Percentiles rank a stretch among this genome's conserved stretches.
These are phyloP conservation scores for Megamerina dolium DNA, from an alignment of 2,888 invertebrate genomes.

Conservation along the genomic window DNA sequence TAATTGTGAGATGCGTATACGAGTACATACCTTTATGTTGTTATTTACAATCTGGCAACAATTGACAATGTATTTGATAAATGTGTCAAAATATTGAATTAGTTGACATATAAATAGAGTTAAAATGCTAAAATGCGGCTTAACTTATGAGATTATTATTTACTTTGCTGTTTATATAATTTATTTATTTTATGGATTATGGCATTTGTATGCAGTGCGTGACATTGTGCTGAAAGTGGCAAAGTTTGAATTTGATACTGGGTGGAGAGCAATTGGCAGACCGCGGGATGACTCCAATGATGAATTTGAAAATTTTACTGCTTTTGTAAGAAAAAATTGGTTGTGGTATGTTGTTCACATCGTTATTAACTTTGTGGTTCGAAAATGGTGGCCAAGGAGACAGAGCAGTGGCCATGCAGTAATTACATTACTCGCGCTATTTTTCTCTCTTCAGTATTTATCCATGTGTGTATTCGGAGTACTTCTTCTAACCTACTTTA, in stretches of 20 bases:
- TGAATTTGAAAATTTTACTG: conserved; percentile 42
- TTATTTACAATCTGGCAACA: too few species aligned
- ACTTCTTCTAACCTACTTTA: conserved; percentile 35
- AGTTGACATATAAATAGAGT: too few species aligned
- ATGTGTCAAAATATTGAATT: too few species aligned
- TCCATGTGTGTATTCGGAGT: conserved; percentile 24
- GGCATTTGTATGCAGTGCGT: conserved; percentile 31
- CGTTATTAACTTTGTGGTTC: conserved; percentile 23
- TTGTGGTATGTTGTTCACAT: conserved; percentile 42
- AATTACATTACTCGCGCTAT: conserved; percentile 32
- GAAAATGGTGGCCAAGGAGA: conserved; percentile 22
- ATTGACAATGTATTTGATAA: too few species aligned
- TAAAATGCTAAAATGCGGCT: too few species aligned
- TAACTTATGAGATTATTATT: conserved; percentile 35
- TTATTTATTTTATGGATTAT: conserved; percentile 39
- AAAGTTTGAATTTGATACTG: conserved; percentile 30
- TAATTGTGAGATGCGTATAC: too few species aligned
- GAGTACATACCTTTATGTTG: too few species aligned
- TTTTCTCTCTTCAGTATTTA: conserved; percentile 24
- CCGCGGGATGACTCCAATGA: conserved; percentile 42
- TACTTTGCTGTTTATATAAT: conserved; percentile 41
- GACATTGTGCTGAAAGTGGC: conserved; percentile 30
- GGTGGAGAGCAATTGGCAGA: conserved; percentile 37
- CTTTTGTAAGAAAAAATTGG: conserved; percentile 34
- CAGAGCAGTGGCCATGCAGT: conserved; percentile 28